Evolutionary conservation across 2,888 invertebrate genomes (phyloP).

Genomic region (Nysson spinosus): DNA sequence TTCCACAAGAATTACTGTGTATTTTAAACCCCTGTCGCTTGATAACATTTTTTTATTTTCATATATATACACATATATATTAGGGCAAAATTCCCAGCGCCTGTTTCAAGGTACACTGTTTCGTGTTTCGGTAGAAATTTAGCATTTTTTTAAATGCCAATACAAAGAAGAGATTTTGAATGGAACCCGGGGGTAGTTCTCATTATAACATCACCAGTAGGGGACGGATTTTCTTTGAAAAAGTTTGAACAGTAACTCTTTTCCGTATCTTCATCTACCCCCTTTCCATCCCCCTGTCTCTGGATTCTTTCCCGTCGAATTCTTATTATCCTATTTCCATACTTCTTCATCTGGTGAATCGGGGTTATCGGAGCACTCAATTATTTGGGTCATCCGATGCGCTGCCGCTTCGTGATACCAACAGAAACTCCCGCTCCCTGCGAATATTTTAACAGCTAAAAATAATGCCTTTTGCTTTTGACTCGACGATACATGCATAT

Average conservation of each 20-base stretch:
- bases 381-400: conserved; percentile 56
- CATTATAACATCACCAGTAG: conserved; percentile 34
- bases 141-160: no score
- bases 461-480: conserved; percentile 23
- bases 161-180: no score
- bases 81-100: no score
- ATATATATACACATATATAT: no score
- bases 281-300: conserved; percentile 6
- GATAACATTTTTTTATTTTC: no score
- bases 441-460: conserved; percentile 30
- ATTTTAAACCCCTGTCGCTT: no score
- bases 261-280: conserved; percentile 4
- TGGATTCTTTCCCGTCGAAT: neutral
- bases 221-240: neutral
- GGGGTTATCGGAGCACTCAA: conserved; percentile 50
- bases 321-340: conserved; percentile 51
- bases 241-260: conserved; percentile 16
- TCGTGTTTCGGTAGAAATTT: no score
- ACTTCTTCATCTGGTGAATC: conserved; percentile 46
- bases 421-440: neutral
- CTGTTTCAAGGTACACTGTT: no score
- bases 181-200: conserved; percentile 28
- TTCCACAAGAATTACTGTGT: no score
- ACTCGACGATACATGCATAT: conserved; percentile 2
- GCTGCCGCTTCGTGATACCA: conserved; percentile 23